Evolutionary conservation across 2,113 vertebrate genomes (phyloP), one percentile per base, ranked within the genome.

Genomic region (Pionites leucogaster): DNA sequence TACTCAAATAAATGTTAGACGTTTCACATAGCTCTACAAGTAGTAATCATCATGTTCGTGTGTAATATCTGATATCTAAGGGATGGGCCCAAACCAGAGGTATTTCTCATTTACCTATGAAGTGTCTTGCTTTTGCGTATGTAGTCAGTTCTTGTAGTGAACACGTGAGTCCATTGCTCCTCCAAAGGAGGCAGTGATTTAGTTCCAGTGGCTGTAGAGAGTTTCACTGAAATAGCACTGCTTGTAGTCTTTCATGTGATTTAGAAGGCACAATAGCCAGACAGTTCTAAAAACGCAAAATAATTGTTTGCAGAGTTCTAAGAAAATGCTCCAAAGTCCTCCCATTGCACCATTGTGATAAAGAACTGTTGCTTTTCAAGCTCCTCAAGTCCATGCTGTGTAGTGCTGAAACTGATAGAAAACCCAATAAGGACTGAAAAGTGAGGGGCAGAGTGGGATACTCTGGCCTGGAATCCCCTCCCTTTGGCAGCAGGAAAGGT

Each of bases 91-190:
- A 77, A 47, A 83, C n/a, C 39, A 86, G 55, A 93, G n/a, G 27
- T 74, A 49, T 87, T 92, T 88, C 68, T 78, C 24, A 49, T 78
- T 83, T 93, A 33, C n/a, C n/a, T 76, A 10, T 49, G 31, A 84
- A 86, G 49, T 7, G 18, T 91, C 75, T 88, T 75, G 50, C 67
- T 88, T 93, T 49, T 75, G 24, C 1, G 6, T 84, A 19, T 53
- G 44, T 88, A 72, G 76, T 90, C 78, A 90, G 7, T 78, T 84
- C 41, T 71, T 77, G n/a, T 93, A 67, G 80, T 93, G 93, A 95
- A 72, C 29, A 23, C 13, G 31, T 87, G 72, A 83, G 75, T 85
- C 68, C 17, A 4, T 59, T 88, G 82, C 82, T 89, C 53, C 77
- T 71, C 25, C 88, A 57, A 69, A 6, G 2, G 44, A 92, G 70